Base-by-base conservation (phyloP, 2,113 vertebrate species). In the Megaceryle torquata region DNA sequence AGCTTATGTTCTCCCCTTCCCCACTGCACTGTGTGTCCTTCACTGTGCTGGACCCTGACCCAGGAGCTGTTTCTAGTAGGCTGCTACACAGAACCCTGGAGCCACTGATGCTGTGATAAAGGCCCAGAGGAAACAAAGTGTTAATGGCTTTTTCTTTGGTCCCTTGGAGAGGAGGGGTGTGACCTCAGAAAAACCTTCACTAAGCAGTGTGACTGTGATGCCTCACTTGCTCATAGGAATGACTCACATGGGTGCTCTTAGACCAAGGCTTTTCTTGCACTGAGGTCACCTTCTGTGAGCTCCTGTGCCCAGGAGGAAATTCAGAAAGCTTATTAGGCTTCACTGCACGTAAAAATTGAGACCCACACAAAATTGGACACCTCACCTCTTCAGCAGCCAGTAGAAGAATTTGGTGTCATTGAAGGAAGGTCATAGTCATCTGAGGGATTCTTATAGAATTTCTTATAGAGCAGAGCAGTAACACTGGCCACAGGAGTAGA, bases 41-140 rank as follows among this genome's bases (percentile, higher is more conserved):
- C 44, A 43, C 53, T 88, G n/a, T 56, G 31, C 77, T 37, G 10
- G 41, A 37, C 10, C 2, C 29, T 26, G 67, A 20, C 20, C 1
- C 2, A 37, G 85, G 56, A 65, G 71, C 56, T 1, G 1, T 11
- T 37, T 60, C 26, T 46, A 29, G 33, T 5, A 13, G 46, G 79
- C 57, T 84, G 35, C 70, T 69, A 65, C 31, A 2, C 0, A 12
- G 35, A 72, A 5, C 35, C 29, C 67, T 29, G 33, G 11, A 43
- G 28, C 0, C 1, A 35, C 6, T 4, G 19, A 48, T 1, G 3
- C 53, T 88, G 43, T 1, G 6, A 3, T 33, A 44, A 22, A n/a
- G 39, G 26, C 48, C 31, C 10, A 11, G 63, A 63, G 63, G 20
- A 48, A 29, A 10, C 22, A 6, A 57, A 41, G 18, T 2, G 56